A percentile compares a stretch with the other conserved stretches of the same genome.
These are phyloP conservation scores for Temnothorax curvispinosus DNA, from an alignment of 1,140 invertebrate genomes.

Conservation along the genomic window DNA sequence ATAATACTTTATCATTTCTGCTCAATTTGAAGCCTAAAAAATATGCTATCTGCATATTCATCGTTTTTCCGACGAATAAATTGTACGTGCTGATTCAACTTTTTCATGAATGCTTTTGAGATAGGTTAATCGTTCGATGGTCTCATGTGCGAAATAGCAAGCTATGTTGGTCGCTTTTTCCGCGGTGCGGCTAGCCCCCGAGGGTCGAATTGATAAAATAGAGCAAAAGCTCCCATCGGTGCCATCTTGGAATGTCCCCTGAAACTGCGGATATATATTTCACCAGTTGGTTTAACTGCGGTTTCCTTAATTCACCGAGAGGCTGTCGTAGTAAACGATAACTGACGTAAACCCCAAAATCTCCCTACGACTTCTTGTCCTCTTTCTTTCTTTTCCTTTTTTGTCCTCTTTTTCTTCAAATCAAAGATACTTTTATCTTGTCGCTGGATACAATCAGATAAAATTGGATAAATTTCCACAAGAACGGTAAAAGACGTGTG, in stretches of 20 bases:
- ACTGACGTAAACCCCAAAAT: constrained; percentile 27
- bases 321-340: constrained; percentile 13
- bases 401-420: background rate
- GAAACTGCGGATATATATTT: constrained; percentile 54
- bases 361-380: constrained; percentile 5
- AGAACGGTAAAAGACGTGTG: background rate
- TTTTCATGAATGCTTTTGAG: constrained; percentile 20
- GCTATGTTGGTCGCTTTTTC: constrained; percentile 9
- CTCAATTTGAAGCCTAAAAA: background rate
- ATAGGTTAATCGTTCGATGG: constrained; percentile 53
- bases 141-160: constrained; percentile 38
- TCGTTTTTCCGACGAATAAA: constrained; percentile 10
- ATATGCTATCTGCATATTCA: constrained; percentile 24
- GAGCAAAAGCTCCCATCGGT: constrained; percentile 55
- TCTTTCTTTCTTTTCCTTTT: background rate
- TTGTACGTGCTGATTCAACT: constrained; percentile 21
- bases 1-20: background rate
- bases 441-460: background rate
- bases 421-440: constrained; percentile 11
- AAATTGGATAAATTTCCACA: constrained; percentile 32
- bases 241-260: constrained; percentile 55
- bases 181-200: constrained; percentile 4
- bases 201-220: constrained; percentile 67
- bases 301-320: background rate
- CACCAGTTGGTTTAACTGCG: constrained; percentile 36